Percentiles rank a stretch among this genome's conserved stretches.
phyloP scores from a whole-genome alignment of 2,888 invertebrate species.

The Ischnus inquisitorius region DNA sequence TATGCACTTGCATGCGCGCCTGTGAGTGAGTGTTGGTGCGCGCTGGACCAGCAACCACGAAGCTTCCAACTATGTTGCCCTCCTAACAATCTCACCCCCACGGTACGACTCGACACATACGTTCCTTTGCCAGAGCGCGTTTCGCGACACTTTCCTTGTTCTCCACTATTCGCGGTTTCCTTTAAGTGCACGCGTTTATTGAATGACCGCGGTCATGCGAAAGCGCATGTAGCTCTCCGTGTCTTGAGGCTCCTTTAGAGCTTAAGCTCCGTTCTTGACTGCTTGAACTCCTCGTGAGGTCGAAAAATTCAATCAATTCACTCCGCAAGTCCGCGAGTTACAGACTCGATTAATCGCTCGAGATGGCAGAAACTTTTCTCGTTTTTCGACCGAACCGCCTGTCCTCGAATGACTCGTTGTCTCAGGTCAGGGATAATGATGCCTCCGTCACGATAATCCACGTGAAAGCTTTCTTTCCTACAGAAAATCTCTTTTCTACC shows the following conservation, averaged over 20 bases:
- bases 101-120: neutral
- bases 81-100: neutral
- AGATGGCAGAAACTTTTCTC: constrained; percentile 14
- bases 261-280: neutral
- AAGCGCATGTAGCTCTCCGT: neutral
- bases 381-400: neutral
- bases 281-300: neutral
- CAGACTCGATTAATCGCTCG: neutral
- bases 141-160: constrained; percentile 48
- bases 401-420: neutral
- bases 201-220: constrained; percentile 24
- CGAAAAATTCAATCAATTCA: constrained; percentile 3
- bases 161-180: neutral
- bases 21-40: neutral
- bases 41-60: constrained; percentile 13
- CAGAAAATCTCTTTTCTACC: neutral
- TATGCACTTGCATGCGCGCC: constrained; percentile 22
- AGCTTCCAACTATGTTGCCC: constrained; percentile 21
- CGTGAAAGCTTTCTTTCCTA: constrained; percentile 42
- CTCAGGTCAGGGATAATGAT: constrained; percentile 64
- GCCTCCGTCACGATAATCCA: constrained; percentile 41
- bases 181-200: constrained; percentile 52
- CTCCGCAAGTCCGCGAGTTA: neutral
- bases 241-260: neutral
- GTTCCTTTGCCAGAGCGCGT: neutral